phyloP scores from a whole-genome alignment of 2,113 vertebrate genomes.

The Prunella himalayana region DNA sequence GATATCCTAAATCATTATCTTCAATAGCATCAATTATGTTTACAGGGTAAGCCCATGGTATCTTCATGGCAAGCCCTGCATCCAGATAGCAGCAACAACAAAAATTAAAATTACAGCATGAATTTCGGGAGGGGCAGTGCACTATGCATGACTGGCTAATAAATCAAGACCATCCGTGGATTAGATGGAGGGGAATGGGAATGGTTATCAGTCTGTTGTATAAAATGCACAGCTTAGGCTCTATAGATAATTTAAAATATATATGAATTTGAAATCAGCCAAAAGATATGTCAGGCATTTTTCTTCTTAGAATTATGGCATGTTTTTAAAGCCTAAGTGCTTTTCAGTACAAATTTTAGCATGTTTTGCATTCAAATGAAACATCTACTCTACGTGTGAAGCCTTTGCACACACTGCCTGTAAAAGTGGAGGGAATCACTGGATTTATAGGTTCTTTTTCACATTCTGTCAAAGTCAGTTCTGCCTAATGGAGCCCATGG shows the following conservation, averaged over 20 bases:
- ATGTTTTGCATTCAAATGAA: conserved; percentile 28
- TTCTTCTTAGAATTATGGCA: conserved; percentile 12
- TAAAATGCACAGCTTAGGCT: conserved; percentile 25
- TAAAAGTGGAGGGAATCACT: not conserved
- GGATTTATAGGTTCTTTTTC: conserved; percentile 23
- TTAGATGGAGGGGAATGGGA: conserved; percentile 39
- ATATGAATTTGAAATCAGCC: conserved; percentile 44
- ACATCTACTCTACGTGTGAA: not conserved
- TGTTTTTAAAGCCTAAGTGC: conserved; percentile 23
- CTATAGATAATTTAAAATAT: conserved; percentile 9
- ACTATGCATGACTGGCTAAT: not conserved
- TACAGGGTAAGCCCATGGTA: conserved; percentile 17
- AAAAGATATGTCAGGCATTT: conserved; percentile 12
- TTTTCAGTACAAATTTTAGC: conserved; percentile 34
- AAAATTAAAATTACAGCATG: conserved; percentile 22
- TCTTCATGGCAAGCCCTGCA: not conserved
- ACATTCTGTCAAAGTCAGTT: conserved; percentile 13
- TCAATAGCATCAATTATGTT: conserved; percentile 46
- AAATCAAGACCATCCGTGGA: conserved; percentile 34
- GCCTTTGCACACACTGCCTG: not conserved
- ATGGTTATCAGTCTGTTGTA: conserved; percentile 33
- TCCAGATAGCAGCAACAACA: conserved; percentile 13
- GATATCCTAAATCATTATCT: conserved; percentile 59
- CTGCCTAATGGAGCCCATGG: not conserved
- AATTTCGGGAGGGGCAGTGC: conserved; percentile 16